These are phyloP conservation scores for Clarias gariepinus DNA, from an alignment of 2,113 vertebrate species.

Conservation along the genomic window DNA sequence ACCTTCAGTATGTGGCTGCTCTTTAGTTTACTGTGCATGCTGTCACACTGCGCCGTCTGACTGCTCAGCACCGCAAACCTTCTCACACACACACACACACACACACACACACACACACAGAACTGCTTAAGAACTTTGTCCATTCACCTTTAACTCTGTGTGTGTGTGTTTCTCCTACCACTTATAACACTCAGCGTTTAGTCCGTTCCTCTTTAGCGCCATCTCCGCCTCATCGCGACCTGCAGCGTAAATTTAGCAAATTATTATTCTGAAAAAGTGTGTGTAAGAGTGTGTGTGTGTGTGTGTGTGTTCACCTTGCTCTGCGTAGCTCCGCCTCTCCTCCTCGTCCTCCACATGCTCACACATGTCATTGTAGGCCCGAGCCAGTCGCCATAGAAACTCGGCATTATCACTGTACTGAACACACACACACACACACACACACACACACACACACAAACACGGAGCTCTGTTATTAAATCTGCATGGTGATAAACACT, in stretches of 20 bases:
- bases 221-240: conserved; percentile 82
- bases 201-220: conserved; percentile 76
- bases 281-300: not conserved
- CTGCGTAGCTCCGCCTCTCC: conserved; percentile 78
- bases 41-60: conserved; percentile 59
- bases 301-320: conserved; percentile 67
- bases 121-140: not conserved
- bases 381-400: conserved; percentile 90
- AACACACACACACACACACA: conserved; percentile 21
- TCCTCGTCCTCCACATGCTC: conserved; percentile 70
- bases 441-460: conserved; percentile 9
- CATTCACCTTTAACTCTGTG: not conserved
- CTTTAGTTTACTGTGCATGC: conserved; percentile 73
- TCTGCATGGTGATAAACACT: not conserved
- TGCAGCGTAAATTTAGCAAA: conserved; percentile 58
- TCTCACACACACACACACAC: conserved; percentile 2
- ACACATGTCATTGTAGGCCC: conserved; percentile 87
- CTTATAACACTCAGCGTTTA: conserved; percentile 83
- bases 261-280: not conserved
- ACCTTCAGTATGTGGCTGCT: conserved; percentile 73
- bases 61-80: conserved; percentile 71
- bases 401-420: conserved; percentile 80
- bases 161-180: conserved; percentile 70
- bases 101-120: conserved; percentile 16
- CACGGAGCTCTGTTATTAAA: not conserved